These are phyloP conservation scores for Pangasius larnaudii DNA, from an alignment of 2,797 vertebrate genomes.

Conservation along the genomic window DNA sequence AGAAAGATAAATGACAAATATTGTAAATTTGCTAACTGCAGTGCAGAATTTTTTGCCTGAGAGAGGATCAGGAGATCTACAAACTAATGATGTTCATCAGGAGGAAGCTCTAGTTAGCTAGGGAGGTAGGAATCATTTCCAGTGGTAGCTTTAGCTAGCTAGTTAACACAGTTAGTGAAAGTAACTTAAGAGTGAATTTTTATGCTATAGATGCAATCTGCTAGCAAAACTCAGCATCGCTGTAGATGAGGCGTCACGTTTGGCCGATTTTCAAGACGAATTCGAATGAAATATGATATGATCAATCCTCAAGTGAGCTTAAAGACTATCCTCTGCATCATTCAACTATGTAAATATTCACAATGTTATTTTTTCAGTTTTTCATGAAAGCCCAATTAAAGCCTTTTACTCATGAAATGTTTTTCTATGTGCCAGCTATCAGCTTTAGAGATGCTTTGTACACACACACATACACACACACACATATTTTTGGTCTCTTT, in stretches of 20 bases:
- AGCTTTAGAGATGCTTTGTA: not conserved
- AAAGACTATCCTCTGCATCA: not conserved
- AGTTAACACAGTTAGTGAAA: not conserved
- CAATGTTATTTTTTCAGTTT: not conserved
- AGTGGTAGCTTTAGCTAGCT: not conserved
- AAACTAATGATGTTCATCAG: not conserved
- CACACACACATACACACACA: constrained; percentile 6
- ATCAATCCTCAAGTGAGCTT: not conserved
- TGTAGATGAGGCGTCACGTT: not conserved
- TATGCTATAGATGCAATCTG: not conserved
- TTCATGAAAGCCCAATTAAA: not conserved
- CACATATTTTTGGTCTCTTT: not conserved
- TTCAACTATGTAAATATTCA: not conserved
- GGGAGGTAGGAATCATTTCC: no score
- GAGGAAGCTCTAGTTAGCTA: not conserved
- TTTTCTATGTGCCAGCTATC: not conserved
- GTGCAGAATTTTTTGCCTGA: not conserved
- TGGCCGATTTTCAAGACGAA: not conserved
- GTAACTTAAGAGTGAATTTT: not conserved
- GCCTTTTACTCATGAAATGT: not conserved
- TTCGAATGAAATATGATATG: not conserved
- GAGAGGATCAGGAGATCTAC: not conserved
- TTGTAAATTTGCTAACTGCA: not conserved
- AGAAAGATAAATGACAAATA: not conserved
- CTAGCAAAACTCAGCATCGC: no score